Conservation (phyloP, 2,888 invertebrate species). For the Hanleya hanleyi region DNA sequence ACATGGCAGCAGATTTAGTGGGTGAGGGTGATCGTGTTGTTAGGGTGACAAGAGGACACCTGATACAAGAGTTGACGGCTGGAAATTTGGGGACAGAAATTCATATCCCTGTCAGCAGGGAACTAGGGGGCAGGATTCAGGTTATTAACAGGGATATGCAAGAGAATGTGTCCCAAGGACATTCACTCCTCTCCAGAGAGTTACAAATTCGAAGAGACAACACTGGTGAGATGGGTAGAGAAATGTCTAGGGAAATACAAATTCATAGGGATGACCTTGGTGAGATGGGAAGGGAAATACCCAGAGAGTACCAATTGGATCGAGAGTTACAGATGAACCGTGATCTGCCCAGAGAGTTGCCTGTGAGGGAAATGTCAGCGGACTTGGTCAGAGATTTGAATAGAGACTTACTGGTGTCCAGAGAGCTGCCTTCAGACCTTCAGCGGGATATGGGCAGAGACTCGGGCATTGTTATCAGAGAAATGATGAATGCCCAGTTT, state of each 20-base stretch:
- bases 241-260: not conserved
- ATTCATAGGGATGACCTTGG: too few species aligned
- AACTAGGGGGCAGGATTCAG: not conserved
- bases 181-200: not conserved
- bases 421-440: too few species aligned
- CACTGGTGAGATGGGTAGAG: too few species aligned
- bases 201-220: not conserved
- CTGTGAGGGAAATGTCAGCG: not conserved
- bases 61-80: too few species aligned
- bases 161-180: too few species aligned
- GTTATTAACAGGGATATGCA: not conserved
- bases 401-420: not conserved
- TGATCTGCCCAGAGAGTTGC: not conserved
- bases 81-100: too few species aligned
- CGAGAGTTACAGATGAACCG: not conserved
- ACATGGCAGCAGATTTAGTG: too few species aligned
- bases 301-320: too few species aligned
- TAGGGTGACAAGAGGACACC: too few species aligned
- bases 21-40: too few species aligned
- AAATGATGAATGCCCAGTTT: not conserved
- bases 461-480: not conserved
- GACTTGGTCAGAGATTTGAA: not conserved
- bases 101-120: not conserved
- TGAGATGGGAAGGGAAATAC: too few species aligned
- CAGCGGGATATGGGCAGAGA: not conserved